Conservation (phyloP, 2,113 vertebrate species). For the Solenodon paradoxus region DNA sequence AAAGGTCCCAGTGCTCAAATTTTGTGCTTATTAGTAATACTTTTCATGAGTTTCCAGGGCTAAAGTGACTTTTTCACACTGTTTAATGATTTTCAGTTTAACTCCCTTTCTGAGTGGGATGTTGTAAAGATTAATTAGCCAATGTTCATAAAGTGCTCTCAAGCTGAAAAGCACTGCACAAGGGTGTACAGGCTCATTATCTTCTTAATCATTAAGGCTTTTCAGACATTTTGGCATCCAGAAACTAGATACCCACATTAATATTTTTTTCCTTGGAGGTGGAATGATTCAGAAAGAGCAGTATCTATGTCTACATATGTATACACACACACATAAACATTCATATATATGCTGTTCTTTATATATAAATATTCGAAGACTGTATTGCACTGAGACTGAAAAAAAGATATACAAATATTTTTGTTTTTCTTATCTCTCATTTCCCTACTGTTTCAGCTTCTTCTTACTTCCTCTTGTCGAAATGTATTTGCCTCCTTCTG, state of each 20-base stretch:
- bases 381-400: conserved; percentile 13
- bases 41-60: conserved; percentile 56
- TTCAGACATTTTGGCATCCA: conserved; percentile 56
- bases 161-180: conserved; percentile 61
- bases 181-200: conserved; percentile 59
- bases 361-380: too few relatives aligned
- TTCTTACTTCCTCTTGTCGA: conserved; percentile 24
- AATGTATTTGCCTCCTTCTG: background rate
- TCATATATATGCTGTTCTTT: too few relatives aligned
- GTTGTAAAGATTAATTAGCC: conserved; percentile 75
- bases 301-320: background rate
- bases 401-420: background rate
- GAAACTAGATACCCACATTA: conserved; percentile 38
- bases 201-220: conserved; percentile 58
- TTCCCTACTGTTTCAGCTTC: background rate
- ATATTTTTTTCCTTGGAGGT: background rate
- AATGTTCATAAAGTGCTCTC: conserved; percentile 69
- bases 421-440: background rate
- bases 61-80: conserved; percentile 65
- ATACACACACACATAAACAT: too few relatives aligned
- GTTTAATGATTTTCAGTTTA: conserved; percentile 71
- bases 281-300: conserved; percentile 1
- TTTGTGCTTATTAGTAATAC: conserved; percentile 65
- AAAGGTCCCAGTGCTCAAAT: conserved; percentile 6
- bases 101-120: conserved; percentile 56